These are phyloP conservation scores for Philereme vetulata DNA, from an alignment of 2,888 invertebrate genomes.

Conservation along the genomic window DNA sequence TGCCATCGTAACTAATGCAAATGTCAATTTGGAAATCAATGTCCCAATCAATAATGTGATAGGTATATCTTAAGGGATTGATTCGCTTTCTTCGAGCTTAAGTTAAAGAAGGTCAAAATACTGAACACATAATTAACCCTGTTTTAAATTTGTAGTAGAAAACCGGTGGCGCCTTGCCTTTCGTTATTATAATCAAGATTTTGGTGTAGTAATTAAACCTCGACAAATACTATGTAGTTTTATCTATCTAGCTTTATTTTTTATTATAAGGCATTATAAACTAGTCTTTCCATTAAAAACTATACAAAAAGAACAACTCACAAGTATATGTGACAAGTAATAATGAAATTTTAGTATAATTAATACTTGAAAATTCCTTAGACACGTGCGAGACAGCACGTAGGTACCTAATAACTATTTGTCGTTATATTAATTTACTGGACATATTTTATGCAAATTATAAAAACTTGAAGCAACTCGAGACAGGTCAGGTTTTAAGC, in stretches of 20 bases:
- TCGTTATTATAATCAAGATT: neutral
- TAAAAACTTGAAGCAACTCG: slow-evolving; percentile 61
- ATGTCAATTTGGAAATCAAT: slow-evolving; percentile 57
- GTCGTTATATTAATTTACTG: slow-evolving; percentile 77
- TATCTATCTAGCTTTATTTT: neutral
- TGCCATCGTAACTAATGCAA: slow-evolving; percentile 59
- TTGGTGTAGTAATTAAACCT: neutral
- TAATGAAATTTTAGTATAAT: slow-evolving; percentile 21
- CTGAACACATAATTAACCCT: slow-evolving; percentile 4
- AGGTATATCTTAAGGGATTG: slow-evolving; percentile 51
- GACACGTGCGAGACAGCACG: slow-evolving; percentile 54
- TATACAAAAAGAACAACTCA: slow-evolving; percentile 10
- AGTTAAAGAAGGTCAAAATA: slow-evolving; percentile 33
- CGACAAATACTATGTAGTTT: neutral
- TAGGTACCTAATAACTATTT: slow-evolving; percentile 69
- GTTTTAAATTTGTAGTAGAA: slow-evolving; percentile 6
- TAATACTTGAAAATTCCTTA: slow-evolving; percentile 54
- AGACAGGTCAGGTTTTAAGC: slow-evolving; percentile 66
- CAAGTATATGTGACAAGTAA: slow-evolving; percentile 18
- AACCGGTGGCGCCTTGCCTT: neutral
- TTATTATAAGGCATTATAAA: slow-evolving; percentile 1
- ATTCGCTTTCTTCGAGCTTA: slow-evolving; percentile 58
- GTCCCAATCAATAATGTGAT: slow-evolving; percentile 50
- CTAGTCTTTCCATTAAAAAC: slow-evolving; percentile 1
- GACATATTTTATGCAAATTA: slow-evolving; percentile 65